Evolutionary conservation across 2,113 vertebrate genomes (phyloP), one percentile per base, ranked within the genome.

Genomic region (Pimephales promelas): DNA sequence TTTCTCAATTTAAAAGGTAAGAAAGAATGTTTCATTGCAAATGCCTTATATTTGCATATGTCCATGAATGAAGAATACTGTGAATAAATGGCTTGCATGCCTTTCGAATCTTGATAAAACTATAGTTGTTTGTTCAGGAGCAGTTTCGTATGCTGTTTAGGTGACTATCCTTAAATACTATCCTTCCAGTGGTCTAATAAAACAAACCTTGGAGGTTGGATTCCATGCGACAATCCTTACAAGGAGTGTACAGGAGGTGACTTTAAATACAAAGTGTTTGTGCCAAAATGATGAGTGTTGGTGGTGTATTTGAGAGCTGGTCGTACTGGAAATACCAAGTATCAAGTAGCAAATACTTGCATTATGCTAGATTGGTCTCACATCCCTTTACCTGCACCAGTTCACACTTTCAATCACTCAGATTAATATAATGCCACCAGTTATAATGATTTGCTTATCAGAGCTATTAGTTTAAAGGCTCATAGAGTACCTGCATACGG

Each of bases 341-440:
- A 56, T 28, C 54, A 56, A 74, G 31, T 31, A 77, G 59, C 20
- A 3, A 43, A 28, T 31, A 72, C 31, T 66, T 14, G 52, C 79
- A 45, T 71, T 71, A 61, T 62, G 70, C 74, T 83, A 68, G 68
- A 88, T 88, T 85, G 83, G 77, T 81, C 71, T 83, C 49, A 66
- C 52, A 73, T 83, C 76, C 79, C 47, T 83, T 77, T 64, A 76
- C 70, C 56, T 88, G 75, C 76, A 54, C 70, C 76, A 61, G 26
- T 61, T 83, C 47, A 20, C 76, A 71, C 76, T 81, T 86, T 84
- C 64, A 64, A 83, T 78, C 81, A 75, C 28, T 73, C 52, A 73
- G 81, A 86, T 88, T 72, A 57, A 64, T 62, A 61, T 45, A 66
- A 81, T 66, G 62, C 36, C 49, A 76, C 59, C 52, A 52, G 45